Percentiles rank a stretch among this genome's conserved stretches.
These are phyloP conservation scores for Scleropages formosus DNA, from an alignment of 2,797 vertebrate genomes.

Conservation along the genomic window DNA sequence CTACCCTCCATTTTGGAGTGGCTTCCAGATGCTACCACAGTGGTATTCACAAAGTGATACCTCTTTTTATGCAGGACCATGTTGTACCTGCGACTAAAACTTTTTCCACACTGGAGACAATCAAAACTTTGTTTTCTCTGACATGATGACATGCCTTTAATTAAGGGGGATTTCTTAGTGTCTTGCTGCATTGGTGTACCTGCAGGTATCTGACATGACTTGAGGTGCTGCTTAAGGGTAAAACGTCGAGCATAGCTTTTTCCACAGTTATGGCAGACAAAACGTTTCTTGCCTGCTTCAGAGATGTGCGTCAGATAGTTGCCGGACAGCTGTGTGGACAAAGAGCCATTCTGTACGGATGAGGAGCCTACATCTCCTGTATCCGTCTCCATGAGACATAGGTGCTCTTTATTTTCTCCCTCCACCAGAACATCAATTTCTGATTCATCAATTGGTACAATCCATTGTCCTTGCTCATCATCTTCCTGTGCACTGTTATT, in stretches of 20 bases:
- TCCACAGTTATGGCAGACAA: conserved; percentile 68
- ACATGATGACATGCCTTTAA: conserved; percentile 33
- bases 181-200: conserved; percentile 37
- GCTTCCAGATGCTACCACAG: neutral
- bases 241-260: conserved; percentile 67
- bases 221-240: conserved; percentile 73
- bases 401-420: conserved; percentile 31
- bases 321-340: neutral
- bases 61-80: conserved; percentile 67
- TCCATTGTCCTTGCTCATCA: conserved; percentile 61
- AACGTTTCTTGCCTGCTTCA: conserved; percentile 61
- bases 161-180: conserved; percentile 8
- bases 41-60: conserved; percentile 48
- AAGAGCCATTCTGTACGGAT: neutral
- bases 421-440: conserved; percentile 57
- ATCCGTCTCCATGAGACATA: conserved; percentile 29
- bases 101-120: conserved; percentile 65
- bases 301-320: conserved; percentile 25
- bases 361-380: neutral
- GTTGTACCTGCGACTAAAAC: conserved; percentile 71
- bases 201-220: conserved; percentile 57
- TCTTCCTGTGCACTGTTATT: neutral
- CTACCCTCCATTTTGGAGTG: conserved; percentile 4
- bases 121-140: conserved; percentile 56
- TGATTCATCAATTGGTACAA: conserved; percentile 66